Evolutionary conservation across 2,797 vertebrate species (phyloP).

Genomic region (Momotus momota): DNA sequence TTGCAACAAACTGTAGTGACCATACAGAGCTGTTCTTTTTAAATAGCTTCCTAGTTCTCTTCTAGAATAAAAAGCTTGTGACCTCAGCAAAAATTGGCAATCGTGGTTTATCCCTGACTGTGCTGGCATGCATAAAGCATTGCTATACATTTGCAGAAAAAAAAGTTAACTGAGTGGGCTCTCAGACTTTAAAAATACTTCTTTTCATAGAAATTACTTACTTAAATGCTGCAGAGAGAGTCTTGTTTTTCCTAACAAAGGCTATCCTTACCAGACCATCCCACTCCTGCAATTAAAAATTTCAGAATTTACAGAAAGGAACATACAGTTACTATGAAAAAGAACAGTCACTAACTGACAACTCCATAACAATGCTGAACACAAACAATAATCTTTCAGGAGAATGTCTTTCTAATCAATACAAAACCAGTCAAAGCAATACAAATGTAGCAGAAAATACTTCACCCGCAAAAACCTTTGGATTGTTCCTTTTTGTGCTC

Average conservation of each 20-base stretch:
- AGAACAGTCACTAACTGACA: not conserved
- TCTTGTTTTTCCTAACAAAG: constrained; percentile 99
- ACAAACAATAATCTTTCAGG: not conserved
- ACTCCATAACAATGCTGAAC: not conserved
- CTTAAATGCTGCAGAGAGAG: constrained; percentile 93
- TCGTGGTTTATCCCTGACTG: not conserved
- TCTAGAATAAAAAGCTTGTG: not conserved
- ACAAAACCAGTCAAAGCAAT: not conserved
- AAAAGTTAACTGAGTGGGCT: not conserved
- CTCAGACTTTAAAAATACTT: not conserved
- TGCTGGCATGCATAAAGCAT: not conserved
- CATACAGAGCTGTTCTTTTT: not conserved
- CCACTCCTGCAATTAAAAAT: constrained; percentile 88
- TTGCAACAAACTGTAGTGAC: fast-evolving
- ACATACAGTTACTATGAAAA: not conserved
- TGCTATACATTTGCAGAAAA: not conserved
- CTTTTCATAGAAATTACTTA: constrained; percentile 78
- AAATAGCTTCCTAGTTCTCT: not conserved
- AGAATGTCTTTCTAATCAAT: not conserved
- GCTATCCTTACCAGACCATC: constrained; percentile 96
- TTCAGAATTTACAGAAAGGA: not conserved
- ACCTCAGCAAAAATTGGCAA: not conserved
- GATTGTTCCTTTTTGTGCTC: not conserved
- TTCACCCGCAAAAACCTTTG: not conserved
- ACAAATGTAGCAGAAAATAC: not conserved